phyloP scores from a whole-genome alignment of 2,113 vertebrate genomes.

The Oreochromis niloticus region DNA sequence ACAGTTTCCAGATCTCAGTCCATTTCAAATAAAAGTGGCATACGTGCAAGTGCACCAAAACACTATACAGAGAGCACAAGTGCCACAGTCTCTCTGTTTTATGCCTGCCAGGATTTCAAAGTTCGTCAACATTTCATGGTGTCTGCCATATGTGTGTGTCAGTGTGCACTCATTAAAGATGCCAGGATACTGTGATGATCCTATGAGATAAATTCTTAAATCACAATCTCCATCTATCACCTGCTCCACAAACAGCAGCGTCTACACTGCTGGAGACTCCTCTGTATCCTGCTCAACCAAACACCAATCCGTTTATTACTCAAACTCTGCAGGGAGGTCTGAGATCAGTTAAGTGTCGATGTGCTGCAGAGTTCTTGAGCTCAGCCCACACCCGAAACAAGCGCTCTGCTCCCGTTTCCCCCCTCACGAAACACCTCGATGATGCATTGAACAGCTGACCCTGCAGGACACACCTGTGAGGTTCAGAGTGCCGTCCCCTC shows the following conservation, averaged over 20 bases:
- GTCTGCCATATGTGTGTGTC: not conserved
- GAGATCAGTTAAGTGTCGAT: not conserved
- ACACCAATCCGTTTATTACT: not conserved
- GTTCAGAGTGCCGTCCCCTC: not conserved
- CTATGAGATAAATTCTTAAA: not conserved
- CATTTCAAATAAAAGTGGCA: not conserved
- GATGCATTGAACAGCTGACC: not conserved
- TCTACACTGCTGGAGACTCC: not conserved
- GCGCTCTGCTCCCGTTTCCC: not conserved
- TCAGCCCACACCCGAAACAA: not conserved
- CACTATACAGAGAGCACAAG: rapidly evolving
- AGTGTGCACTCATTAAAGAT: not conserved
- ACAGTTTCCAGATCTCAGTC: not conserved
- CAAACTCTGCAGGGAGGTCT: not conserved
- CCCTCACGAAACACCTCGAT: not conserved
- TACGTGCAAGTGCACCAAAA: not conserved
- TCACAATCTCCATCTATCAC: not conserved
- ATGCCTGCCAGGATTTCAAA: not conserved
- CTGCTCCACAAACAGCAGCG: not conserved
- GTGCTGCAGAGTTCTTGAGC: not conserved
- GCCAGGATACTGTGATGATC: not conserved
- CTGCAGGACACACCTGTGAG: slow-evolving; percentile 12
- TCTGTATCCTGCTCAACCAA: not conserved
- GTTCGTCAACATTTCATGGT: not conserved
- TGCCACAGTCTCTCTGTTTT: not conserved